phyloP scores from a whole-genome alignment of 2,797 vertebrate genomes.

The Strix occidentalis region DNA sequence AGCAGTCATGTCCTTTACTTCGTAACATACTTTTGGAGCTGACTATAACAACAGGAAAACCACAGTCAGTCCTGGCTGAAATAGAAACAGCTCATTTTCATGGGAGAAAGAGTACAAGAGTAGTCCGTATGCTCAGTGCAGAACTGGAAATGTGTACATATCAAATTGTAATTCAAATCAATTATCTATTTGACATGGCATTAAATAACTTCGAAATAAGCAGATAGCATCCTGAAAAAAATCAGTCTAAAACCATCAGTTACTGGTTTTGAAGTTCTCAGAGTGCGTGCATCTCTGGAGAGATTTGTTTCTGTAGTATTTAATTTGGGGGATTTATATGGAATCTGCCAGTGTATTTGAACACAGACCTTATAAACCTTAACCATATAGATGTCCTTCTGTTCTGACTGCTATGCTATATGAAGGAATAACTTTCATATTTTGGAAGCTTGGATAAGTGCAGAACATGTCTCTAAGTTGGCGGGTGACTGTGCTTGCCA shows the following conservation, averaged over 20 bases:
- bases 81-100: conserved; percentile 27
- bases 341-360: not conserved
- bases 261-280: not conserved
- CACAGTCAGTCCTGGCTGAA: not conserved
- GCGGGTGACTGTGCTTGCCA: not conserved
- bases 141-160: not conserved
- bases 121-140: not conserved
- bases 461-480: not conserved
- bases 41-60: not conserved
- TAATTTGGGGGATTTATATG: not conserved
- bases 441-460: not conserved
- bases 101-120: not conserved
- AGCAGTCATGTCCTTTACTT: not conserved
- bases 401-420: not conserved
- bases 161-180: not conserved
- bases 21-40: not conserved
- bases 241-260: not conserved
- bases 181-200: not conserved
- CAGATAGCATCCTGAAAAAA: not conserved
- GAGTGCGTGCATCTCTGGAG: not conserved
- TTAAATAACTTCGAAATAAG: conserved; percentile 5
- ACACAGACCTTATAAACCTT: not conserved
- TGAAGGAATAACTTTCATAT: not conserved
- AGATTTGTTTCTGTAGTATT: not conserved
- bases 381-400: not conserved